A percentile compares a stretch with the other conserved stretches of the same genome.
Conservation (phyloP, 2,113 vertebrate genomes). For the Microtus richardsoni region DNA sequence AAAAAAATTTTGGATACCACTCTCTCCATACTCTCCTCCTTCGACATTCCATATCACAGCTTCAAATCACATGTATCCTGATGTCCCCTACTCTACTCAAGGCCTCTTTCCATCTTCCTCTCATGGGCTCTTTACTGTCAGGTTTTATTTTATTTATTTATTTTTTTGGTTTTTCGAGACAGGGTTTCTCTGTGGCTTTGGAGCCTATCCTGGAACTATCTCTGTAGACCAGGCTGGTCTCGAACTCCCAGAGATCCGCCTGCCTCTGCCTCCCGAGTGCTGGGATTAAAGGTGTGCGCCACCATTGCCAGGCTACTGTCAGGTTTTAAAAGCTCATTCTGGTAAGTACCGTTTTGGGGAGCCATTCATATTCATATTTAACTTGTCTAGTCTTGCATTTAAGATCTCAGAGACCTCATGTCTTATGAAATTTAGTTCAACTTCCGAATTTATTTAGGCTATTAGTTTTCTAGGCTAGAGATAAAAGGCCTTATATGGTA, state of each 20-base stretch:
- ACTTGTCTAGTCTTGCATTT: conserved; percentile 15
- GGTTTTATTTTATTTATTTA: no score
- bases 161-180: no score
- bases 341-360: conserved; percentile 31
- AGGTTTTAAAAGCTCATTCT: conserved; percentile 51
- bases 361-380: conserved; percentile 40
- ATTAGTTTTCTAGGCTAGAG: neutral
- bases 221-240: no score
- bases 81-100: no score
- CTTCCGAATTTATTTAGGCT: conserved; percentile 4
- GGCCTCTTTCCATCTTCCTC: no score
- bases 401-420: neutral
- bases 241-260: no score
- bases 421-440: conserved; percentile 1
- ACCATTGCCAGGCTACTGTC: no score
- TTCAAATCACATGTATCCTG: neutral
- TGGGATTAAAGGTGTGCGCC: no score
- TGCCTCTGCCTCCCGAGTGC: no score
- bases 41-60: no score
- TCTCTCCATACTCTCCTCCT: neutral
- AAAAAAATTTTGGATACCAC: neutral
- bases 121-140: neutral
- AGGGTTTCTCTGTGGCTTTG: no score
- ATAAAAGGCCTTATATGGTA: conserved; percentile 38
- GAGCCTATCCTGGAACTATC: no score